Evolutionary conservation across 2,888 invertebrate genomes (phyloP).

Genomic region (Aphidoletes aphidimyza): DNA sequence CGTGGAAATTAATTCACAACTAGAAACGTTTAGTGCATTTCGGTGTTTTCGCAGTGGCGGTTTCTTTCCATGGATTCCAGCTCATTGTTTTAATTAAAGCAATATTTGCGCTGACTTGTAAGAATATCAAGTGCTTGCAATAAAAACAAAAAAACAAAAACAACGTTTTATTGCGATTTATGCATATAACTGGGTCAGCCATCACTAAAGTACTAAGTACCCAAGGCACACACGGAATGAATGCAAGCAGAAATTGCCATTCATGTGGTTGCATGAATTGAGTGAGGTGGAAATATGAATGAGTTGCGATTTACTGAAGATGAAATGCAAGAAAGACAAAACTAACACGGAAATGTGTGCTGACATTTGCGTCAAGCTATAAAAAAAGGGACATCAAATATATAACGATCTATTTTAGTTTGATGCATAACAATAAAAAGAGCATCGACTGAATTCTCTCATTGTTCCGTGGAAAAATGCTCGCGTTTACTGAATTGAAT

Average conservation of each 20-base stretch:
- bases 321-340: not conserved
- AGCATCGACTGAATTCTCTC: not conserved
- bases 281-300: not conserved
- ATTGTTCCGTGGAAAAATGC: not conserved
- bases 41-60: not conserved
- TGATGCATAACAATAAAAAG: too few species aligned
- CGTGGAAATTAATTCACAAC: not conserved
- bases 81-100: conserved; percentile 43
- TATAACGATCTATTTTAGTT: not conserved
- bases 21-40: conserved; percentile 2
- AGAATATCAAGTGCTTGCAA: conserved; percentile 23
- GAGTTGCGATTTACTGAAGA: not conserved
- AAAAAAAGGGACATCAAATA: not conserved
- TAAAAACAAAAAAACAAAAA: too few species aligned
- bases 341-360: not conserved
- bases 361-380: not conserved
- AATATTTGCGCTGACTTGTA: not conserved
- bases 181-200: conserved; percentile 32
- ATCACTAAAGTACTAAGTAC: conserved; percentile 40
- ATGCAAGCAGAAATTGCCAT: not conserved
- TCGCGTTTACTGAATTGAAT: not conserved
- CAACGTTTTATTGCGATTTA: conserved; percentile 21
- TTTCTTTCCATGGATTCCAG: not conserved
- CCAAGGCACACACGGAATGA: not conserved
- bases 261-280: not conserved